These are phyloP conservation scores for Nematolebias whitei DNA, from an alignment of 2,113 vertebrate genomes.

Conservation along the genomic window DNA sequence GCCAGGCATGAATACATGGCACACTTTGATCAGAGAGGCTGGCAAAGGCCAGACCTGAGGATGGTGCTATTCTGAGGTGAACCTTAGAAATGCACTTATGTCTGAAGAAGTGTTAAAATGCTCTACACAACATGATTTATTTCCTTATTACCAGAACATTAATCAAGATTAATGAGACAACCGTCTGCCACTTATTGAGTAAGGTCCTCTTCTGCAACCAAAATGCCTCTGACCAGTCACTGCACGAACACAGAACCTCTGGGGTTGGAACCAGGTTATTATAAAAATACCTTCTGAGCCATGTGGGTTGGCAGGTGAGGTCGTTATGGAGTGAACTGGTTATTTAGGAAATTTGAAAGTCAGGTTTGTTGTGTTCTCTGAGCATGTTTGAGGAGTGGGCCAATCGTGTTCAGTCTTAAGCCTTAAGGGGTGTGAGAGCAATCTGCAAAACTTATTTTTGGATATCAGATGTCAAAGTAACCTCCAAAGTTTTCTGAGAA, in stretches of 20 bases:
- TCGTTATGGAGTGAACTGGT: background rate
- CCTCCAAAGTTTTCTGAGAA: conserved; percentile 6
- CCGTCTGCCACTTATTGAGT: no score
- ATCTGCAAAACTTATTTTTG: conserved; percentile 3
- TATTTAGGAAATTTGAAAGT: background rate
- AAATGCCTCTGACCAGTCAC: background rate
- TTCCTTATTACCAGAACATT: background rate
- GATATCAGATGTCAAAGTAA: background rate
- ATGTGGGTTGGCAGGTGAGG: background rate
- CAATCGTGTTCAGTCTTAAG: background rate
- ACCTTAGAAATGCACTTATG: conserved; percentile 1
- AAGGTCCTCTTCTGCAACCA: no score
- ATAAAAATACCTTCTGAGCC: background rate
- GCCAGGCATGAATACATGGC: conserved; percentile 37
- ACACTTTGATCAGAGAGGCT: conserved; percentile 15
- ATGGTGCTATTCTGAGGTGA: conserved; percentile 8
- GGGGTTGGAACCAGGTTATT: no score
- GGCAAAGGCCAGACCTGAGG: conserved; percentile 21
- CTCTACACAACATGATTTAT: background rate
- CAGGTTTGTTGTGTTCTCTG: background rate
- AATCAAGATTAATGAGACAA: background rate
- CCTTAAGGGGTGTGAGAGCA: background rate
- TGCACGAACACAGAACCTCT: background rate
- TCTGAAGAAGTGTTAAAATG: background rate
- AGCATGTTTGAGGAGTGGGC: background rate